These are phyloP conservation scores for Gallinago jamesoni DNA, from an alignment of 2,113 vertebrate genomes.

Conservation along the genomic window DNA sequence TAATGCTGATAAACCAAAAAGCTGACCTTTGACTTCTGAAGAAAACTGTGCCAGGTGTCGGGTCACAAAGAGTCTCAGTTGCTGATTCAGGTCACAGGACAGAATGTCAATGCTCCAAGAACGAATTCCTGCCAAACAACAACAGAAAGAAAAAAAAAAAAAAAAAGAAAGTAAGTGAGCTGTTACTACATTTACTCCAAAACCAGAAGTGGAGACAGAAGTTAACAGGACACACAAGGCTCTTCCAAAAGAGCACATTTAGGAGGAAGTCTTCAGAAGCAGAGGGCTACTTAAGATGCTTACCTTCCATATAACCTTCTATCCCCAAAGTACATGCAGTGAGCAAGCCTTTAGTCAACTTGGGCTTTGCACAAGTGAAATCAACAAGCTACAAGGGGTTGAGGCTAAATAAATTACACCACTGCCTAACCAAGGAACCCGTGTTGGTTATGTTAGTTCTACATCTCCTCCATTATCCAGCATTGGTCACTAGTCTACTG, in stretches of 20 bases:
- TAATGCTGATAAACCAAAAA: background rate
- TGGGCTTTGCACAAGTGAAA: background rate
- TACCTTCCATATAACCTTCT: background rate
- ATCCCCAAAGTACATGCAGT: background rate
- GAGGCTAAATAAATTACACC: background rate
- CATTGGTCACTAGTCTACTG: background rate
- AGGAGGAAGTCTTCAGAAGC: background rate
- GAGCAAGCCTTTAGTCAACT: background rate
- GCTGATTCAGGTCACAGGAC: constrained; percentile 86
- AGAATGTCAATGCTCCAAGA: constrained; percentile 86
- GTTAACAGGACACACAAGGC: background rate
- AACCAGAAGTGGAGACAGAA: background rate
- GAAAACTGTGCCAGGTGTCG: constrained; percentile 94
- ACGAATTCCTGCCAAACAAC: constrained; percentile 77
- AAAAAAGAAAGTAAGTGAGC: background rate
- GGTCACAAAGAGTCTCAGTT: constrained; percentile 88
- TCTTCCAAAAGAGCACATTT: background rate
- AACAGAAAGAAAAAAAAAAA: too few relatives aligned
- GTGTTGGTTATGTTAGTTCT: background rate
- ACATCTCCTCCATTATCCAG: background rate
- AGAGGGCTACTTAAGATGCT: background rate
- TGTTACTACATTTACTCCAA: background rate
- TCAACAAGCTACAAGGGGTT: background rate
- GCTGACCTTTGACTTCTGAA: constrained; percentile 92
- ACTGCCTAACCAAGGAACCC: background rate